phyloP scores from a whole-genome alignment of 2,113 vertebrate genomes.

The Cheilinus undulatus region DNA sequence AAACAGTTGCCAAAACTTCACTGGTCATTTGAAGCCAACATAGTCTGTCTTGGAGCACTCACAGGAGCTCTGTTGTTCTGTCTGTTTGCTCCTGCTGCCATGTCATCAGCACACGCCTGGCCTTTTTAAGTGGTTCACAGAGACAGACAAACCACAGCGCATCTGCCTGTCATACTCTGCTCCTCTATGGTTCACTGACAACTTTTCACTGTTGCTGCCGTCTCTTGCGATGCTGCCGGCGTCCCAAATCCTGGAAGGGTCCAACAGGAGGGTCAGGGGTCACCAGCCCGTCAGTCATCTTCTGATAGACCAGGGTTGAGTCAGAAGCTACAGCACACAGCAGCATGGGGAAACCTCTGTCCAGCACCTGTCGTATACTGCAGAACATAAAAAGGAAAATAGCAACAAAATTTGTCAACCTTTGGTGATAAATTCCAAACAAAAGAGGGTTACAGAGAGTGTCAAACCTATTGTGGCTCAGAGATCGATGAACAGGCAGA shows the following conservation, averaged over 20 bases:
- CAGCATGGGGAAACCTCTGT: slow-evolving; percentile 72
- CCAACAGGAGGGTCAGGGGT: slow-evolving; percentile 89
- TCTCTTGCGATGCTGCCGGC: slow-evolving; percentile 80
- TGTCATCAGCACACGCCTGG: not conserved
- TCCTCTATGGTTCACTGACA: not conserved
- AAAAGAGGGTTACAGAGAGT: not conserved
- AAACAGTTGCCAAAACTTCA: not conserved
- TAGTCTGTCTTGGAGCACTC: not conserved
- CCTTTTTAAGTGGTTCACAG: not conserved
- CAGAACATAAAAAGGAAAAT: slow-evolving; percentile 1
- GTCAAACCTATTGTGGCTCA: slow-evolving; percentile 89
- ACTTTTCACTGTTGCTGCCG: slow-evolving; percentile 64
- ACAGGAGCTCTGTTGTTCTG: not conserved
- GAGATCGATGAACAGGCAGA: slow-evolving; percentile 79
- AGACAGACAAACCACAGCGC: not conserved
- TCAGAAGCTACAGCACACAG: slow-evolving; percentile 93
- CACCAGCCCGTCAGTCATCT: slow-evolving; percentile 91
- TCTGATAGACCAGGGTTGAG: slow-evolving; percentile 96
- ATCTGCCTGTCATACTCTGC: not conserved
- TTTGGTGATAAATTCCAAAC: no score
- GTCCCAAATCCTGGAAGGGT: slow-evolving; percentile 77
- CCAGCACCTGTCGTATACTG: slow-evolving; percentile 80
- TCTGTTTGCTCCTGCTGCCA: not conserved
- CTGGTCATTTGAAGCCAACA: not conserved
- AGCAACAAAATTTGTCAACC: not conserved